phyloP scores from a whole-genome alignment of 2,797 vertebrate species.

The Notolabrus celidotus region DNA sequence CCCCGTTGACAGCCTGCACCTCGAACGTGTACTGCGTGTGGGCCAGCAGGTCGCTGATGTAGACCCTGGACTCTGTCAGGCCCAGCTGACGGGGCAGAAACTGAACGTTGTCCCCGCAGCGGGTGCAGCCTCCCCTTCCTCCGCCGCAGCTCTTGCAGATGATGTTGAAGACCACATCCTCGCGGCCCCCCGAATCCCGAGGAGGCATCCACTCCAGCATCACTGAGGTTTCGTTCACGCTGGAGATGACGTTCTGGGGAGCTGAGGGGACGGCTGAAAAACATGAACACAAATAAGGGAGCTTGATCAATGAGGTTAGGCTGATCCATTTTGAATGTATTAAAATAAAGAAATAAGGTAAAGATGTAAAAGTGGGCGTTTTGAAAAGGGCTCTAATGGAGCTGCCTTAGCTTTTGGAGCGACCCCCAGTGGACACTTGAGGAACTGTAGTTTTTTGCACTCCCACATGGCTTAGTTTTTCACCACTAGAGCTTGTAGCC shows the following conservation, averaged over 20 bases:
- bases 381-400: no score
- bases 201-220: conserved; percentile 95
- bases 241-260: conserved; percentile 94
- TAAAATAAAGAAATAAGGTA: no score
- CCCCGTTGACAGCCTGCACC: conserved; percentile 97
- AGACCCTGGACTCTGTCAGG: conserved; percentile 91
- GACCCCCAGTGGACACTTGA: no score
- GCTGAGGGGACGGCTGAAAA: conserved; percentile 92
- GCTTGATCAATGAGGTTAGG: no score
- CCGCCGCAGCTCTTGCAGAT: conserved; percentile 98
- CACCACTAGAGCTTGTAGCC: no score
- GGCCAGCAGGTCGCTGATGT: conserved; percentile 95
- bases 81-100: conserved; percentile 95
- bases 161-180: conserved; percentile 97
- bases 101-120: conserved; percentile 97
- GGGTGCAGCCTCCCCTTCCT: conserved; percentile 90
- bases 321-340: no score
- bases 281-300: neutral
- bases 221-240: conserved; percentile 96
- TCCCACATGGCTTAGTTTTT: no score
- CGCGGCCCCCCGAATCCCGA: conserved; percentile 91
- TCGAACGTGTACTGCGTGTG: conserved; percentile 99
- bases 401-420: no score
- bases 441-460: no score
- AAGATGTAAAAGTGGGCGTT: no score